A percentile compares a stretch with the other conserved stretches of the same genome.
phyloP scores from a whole-genome alignment of 2,113 vertebrate species.

The cat (Felis catus) region F.catus_Fca126_mat1.0 CM031419.1:21068001-21068500 shows the following conservation, averaged over 20 bases:
- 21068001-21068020: too few relatives aligned
- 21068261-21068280: neutral
- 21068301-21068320: neutral
- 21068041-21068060: neutral
- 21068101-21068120: neutral
- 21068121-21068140: neutral
- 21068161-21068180: neutral
- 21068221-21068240: neutral
- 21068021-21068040: too few relatives aligned
- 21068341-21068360: neutral
- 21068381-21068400: neutral
- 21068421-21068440: neutral
- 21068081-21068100: neutral
- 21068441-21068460: neutral
- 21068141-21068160: neutral
- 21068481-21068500: neutral
- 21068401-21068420: neutral
- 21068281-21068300: neutral
- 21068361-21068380: neutral
- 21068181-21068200: neutral
- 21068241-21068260: neutral
- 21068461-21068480: neutral
- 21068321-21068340: neutral
- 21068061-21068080: neutral
- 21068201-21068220: neutral